Evolutionary conservation across 1,140 invertebrate species (phyloP).

Genomic region (Papilio xuthus): DNA sequence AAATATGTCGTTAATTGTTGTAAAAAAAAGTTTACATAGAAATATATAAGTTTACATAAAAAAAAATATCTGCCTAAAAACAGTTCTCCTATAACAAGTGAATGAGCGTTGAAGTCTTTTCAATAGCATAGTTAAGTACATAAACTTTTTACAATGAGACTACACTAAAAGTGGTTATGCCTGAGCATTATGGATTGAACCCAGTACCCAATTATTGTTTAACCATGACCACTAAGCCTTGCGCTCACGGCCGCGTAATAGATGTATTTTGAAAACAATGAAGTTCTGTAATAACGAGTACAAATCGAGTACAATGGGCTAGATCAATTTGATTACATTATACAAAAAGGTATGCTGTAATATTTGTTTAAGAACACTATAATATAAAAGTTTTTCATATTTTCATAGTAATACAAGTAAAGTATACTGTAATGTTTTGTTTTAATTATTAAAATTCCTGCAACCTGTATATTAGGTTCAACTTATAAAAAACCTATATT

Average conservation of each 20-base stretch:
- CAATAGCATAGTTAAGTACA: background rate
- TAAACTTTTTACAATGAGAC: background rate
- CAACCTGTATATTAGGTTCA: no score
- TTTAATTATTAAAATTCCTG: no score
- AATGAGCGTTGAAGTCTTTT: background rate
- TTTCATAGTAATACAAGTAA: background rate
- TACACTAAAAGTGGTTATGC: background rate
- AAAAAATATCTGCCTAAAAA: no score
- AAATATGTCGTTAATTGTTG: no score
- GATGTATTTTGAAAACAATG: slow-evolving; percentile 16
- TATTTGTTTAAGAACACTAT: slow-evolving; percentile 1
- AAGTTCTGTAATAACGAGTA: slow-evolving; percentile 25
- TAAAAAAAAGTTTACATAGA: no score
- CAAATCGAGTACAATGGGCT: slow-evolving; percentile 21
- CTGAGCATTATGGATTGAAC: background rate
- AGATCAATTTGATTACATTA: slow-evolving; percentile 24
- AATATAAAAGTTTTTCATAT: background rate
- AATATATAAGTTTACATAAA: no score
- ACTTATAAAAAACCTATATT: no score
- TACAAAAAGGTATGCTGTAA: slow-evolving; percentile 22
- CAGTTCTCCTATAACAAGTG: no score
- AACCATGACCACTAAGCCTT: slow-evolving; percentile 18
- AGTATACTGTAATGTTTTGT: no score
- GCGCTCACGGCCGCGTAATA: slow-evolving; percentile 18
- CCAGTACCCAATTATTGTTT: slow-evolving; percentile 16